Base-by-base conservation (phyloP, 2,888 invertebrate species). In the Drosophila cognata region DNA sequence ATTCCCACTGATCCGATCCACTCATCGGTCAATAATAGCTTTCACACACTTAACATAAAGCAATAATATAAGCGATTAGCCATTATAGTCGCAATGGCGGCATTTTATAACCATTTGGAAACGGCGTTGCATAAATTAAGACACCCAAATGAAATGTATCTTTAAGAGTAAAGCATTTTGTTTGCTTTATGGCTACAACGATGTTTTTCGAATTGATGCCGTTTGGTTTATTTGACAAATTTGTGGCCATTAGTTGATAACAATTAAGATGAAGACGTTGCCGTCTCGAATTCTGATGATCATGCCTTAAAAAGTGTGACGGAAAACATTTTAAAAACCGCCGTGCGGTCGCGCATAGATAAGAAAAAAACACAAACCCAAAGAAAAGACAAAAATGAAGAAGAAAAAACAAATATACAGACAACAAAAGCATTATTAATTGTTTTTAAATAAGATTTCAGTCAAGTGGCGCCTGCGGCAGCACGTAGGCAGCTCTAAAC, bases 181-280 rank as follows among this genome's bases (percentile, higher is more conserved):
- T 84, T 75, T 60, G 78, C 38, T 82, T 81, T 67, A 68, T 71
- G 65, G 64, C 64, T 52, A 33, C 29, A 71, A 67, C 58, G 69
- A 50, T 53, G 53, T 70, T 36, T 36, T 72, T 68, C 1, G 28
- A 46, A 25, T 74, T 56, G 62, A 58, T 51, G 13, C 61, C 62
- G 67, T 79, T 78, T 73, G 55, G 33, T 82, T 75, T 75, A 74
- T 84, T 82, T 71, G 61, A 82, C 69, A 81, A 70, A 78, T 85
- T 67, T 74, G 50, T 75, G 87, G 90, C 82, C 88, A 88, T 88
- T 88, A 85, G 81, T 76, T 88, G 91, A 90, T 88, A 88, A 79
- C 81, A 81, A 80, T 84, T 82, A 75, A 82, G 81, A 83, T 67
- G 73, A 74, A 67, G 74, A 64, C 74, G 35, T 60, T 55, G 31